Base-by-base conservation (phyloP, 2,113 vertebrate genomes). In the Microtus oregoni region DNA sequence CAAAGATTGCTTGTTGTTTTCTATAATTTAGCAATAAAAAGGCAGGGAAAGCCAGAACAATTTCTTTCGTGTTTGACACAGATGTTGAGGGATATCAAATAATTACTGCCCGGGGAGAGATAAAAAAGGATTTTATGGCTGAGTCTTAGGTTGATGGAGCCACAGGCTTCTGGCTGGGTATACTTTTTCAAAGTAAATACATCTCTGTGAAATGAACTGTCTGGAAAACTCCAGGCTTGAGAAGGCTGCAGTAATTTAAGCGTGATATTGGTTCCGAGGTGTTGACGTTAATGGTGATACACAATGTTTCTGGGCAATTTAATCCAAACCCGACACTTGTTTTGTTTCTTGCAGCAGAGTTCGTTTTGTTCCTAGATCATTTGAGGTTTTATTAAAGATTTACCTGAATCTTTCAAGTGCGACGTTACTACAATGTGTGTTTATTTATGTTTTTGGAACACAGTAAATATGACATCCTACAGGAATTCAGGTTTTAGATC, bases 381-480 rank as follows among this genome's bases (percentile, higher is more conserved):
- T 4, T 41, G 90, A 90, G 44, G 55, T 44, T 94, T 92, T 95
- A 63, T 89, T 94, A 81, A 87, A 86, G 75, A 89, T 93, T 96
- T 93, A 85, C 75, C 68, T 58, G 58, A 70, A n/a, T 77, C 95
- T 94, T 94, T 24, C 91, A 94, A 78, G 41, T 86, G 63, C 30
- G 50, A 52, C 22, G 14, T 85, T 81, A 77, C 30, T 82, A 35
- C 35, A 11, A 15, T 65, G 2, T 87, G 3, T 90, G 50, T 88
- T 90, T 22, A 81, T 63, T 82, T 93, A 61, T 76, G 17, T 41
- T 94, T 90, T 90, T 78, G 52, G 75, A 86, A 77, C 11, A 12
- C 68, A 41, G 1, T 47, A 83, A 79, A n/a, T 77, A 38, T 55
- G 67, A 58, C 47, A 55, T 86, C 55, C 0, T 11, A 41, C 19